A percentile compares a stretch with the other conserved stretches of the same genome.
Evolutionary conservation across 1,140 invertebrate species (phyloP).

Genomic region (Pseudomyrmex concolor): DNA sequence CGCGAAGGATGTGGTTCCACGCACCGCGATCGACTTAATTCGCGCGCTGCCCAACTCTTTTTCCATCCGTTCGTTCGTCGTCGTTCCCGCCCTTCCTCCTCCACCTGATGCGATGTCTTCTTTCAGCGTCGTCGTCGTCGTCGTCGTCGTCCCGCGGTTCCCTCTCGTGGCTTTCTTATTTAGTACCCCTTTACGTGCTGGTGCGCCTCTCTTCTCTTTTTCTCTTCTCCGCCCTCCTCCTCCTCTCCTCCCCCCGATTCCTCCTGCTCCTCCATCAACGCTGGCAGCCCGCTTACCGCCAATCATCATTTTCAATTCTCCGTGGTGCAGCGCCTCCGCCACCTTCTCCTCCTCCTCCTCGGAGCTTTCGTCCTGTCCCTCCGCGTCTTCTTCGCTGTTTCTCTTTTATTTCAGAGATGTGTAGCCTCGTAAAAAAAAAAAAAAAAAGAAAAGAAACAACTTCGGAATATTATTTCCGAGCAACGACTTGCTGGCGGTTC

Average conservation of each 20-base stretch:
- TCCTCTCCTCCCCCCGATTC: too few relatives aligned
- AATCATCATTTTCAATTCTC: slow-evolving; percentile 84
- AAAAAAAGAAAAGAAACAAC: background rate
- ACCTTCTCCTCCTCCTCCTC: slow-evolving; percentile 51
- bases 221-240: slow-evolving; percentile 21
- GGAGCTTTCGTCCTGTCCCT: background rate
- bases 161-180: slow-evolving; percentile 73
- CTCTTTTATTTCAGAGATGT: slow-evolving; percentile 52
- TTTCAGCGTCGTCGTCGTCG: slow-evolving; percentile 41
- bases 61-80: slow-evolving; percentile 65
- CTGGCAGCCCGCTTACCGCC: slow-evolving; percentile 78
- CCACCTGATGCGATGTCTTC: slow-evolving; percentile 68
- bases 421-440: slow-evolving; percentile 58
- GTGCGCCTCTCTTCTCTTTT: slow-evolving; percentile 14
- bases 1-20: slow-evolving; percentile 84
- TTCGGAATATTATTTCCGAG: slow-evolving; percentile 75
- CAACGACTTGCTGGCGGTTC: slow-evolving; percentile 53
- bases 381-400: slow-evolving; percentile 22
- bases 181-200: slow-evolving; percentile 60
- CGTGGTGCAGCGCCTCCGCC: slow-evolving; percentile 77
- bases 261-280: slow-evolving; percentile 60
- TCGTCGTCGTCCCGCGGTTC: slow-evolving; percentile 40
- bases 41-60: slow-evolving; percentile 80
- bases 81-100: slow-evolving; percentile 52
- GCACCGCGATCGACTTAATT: slow-evolving; percentile 85